Base-by-base conservation (phyloP, 2,113 vertebrate genomes). In the Pangasianodon gigas region DNA sequence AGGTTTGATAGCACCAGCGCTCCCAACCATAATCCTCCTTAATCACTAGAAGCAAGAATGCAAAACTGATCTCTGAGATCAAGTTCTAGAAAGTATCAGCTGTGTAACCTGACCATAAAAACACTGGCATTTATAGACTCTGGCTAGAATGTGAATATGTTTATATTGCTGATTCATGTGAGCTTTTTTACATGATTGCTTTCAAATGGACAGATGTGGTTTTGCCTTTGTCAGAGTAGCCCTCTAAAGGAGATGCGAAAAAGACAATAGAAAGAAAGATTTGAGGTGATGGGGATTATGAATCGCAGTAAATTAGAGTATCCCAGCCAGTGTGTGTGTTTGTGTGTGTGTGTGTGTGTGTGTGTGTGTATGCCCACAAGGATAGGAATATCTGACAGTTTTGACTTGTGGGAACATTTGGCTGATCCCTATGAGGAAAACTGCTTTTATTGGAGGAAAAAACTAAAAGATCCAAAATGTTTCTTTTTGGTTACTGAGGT, bases 21-120 rank as follows among this genome's bases (percentile, higher is more conserved):
- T 60, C 21, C 41, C 58, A 46, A 46, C 37, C 58, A 65, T 85
- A 60, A 85, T 60, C 56, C 83, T 14, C 58, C 26, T 65, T 62
- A 62, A 85, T 65, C 41, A 85, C 44, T 84, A 65, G 11, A 85
- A n/a, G 41, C 83, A 85, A 81, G 51, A 62, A 65, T 29, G 29
- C 14, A 48, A 85, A 84, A 84, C 56, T 26, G 44, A 82, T 54
- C 54, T 41, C 82, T 14, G 21, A 26, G 21, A 41, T 60, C 52
- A 41, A 44, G 32, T 60, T 84, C 82, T 60, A 84, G 82, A 60
- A 29, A 26, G 21, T 84, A 58, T 84, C 13, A 54, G 41, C 85
- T 69, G 8, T 52, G 65, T 37, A 71, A 86, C 29, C 29, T 71
- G 60, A 86, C 46, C 29, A 71, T 54, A 71, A 71, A 71, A 71